phyloP scores from a whole-genome alignment of 2,113 vertebrate species.

The Ailurus styani region DNA sequence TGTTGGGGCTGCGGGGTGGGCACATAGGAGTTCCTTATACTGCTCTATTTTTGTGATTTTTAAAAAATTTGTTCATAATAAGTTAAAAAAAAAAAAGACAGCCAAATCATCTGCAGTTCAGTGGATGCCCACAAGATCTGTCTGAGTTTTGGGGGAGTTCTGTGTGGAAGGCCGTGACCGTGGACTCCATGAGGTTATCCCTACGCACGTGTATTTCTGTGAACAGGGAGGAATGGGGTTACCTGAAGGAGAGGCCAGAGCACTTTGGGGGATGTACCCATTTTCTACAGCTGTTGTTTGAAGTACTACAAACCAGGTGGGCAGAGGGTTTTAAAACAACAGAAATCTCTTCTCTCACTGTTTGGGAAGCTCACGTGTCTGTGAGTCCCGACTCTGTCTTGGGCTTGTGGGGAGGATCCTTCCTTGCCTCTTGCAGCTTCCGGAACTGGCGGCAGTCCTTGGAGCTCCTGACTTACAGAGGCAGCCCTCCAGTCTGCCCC shows the following conservation, averaged over 20 bases:
- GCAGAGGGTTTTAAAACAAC: background rate
- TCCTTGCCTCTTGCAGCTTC: too few relatives aligned
- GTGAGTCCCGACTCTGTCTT: background rate
- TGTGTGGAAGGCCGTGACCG: background rate
- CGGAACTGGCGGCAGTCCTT: background rate
- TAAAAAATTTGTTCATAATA: background rate
- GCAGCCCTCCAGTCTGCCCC: background rate
- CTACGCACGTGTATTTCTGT: accelerated
- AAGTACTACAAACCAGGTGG: background rate
- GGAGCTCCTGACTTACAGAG: background rate
- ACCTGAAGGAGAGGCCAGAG: background rate
- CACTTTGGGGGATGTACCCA: background rate
- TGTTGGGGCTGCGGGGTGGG: background rate
- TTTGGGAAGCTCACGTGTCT: background rate
- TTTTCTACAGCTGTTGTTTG: background rate
- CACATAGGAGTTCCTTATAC: background rate
- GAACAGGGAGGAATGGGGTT: background rate
- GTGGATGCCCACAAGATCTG: background rate
- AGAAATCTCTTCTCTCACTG: background rate
- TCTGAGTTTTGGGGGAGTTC: background rate
- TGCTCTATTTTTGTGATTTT: background rate
- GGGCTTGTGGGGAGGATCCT: background rate
- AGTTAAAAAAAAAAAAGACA: background rate
- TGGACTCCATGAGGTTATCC: background rate
- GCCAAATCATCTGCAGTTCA: background rate